phyloP scores from a whole-genome alignment of 2,797 vertebrate genomes.

The Chelon labrosus region DNA sequence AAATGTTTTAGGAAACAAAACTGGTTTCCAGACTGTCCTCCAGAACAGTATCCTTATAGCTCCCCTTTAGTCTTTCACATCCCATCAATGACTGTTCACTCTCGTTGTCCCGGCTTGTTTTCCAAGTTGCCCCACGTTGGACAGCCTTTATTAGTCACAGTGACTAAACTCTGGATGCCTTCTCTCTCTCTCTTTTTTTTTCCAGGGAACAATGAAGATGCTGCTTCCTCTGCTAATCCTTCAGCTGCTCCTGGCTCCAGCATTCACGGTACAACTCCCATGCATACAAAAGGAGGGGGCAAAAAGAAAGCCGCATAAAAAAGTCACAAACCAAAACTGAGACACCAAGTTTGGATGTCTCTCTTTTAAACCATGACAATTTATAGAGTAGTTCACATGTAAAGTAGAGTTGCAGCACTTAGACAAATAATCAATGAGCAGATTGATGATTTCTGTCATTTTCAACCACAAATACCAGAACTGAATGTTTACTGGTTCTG shows the following conservation, averaged over 20 bases:
- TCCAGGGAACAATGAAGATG: conserved; percentile 67
- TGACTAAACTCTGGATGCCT: conserved; percentile 46
- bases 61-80: neutral
- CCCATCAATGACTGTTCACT: conserved; percentile 12
- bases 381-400: neutral
- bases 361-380: neutral
- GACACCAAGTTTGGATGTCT: no score
- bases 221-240: conserved; percentile 72
- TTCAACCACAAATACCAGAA: neutral
- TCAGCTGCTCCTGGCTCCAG: conserved; percentile 80
- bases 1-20: conserved; percentile 11
- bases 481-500: neutral
- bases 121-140: conserved; percentile 30
- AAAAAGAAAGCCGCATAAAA: neutral
- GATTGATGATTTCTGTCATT: neutral
- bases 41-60: neutral
- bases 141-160: conserved; percentile 39
- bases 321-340: no score
- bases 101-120: conserved; percentile 30
- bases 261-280: conserved; percentile 63
- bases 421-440: neutral
- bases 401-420: neutral
- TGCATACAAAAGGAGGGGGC: neutral
- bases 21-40: neutral
- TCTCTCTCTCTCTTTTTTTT: neutral